Evolutionary conservation across 2,888 invertebrate genomes (phyloP).

Genomic region (Mystacides longicornis): DNA sequence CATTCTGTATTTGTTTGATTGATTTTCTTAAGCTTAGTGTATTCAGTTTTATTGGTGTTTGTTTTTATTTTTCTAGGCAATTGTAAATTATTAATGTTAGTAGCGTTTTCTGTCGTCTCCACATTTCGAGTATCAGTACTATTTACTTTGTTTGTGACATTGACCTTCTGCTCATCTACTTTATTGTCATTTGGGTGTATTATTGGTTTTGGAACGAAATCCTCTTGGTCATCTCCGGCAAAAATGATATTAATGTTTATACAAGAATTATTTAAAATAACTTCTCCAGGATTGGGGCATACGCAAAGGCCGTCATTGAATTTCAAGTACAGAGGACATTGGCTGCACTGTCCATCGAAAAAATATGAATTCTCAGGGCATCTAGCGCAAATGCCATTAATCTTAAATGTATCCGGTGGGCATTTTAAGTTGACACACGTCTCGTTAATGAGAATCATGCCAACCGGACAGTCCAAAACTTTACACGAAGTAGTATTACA

Average conservation of each 20-base stretch:
- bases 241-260: not conserved
- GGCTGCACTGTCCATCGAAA: not conserved
- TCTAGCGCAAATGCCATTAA: not conserved
- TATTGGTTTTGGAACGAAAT: not conserved
- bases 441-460: not conserved
- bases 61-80: too few relatives aligned
- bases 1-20: constrained; percentile 1
- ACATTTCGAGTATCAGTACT: constrained; percentile 36
- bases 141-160: constrained; percentile 37
- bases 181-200: not conserved
- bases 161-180: constrained; percentile 27
- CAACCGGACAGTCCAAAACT: not conserved
- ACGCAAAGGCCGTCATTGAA: not conserved
- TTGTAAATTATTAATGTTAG: constrained; percentile 32
- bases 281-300: not conserved
- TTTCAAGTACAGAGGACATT: not conserved
- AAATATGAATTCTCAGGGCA: not conserved
- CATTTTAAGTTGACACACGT: not conserved
- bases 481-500: constrained; percentile 3
- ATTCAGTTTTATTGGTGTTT: too few relatives aligned
- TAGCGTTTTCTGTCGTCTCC: constrained; percentile 35
- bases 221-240: too few relatives aligned
- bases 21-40: too few relatives aligned
- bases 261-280: not conserved
- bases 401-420: not conserved